These are phyloP conservation scores for Gari tellinella DNA, from an alignment of 2,888 invertebrate genomes.

Conservation along the genomic window DNA sequence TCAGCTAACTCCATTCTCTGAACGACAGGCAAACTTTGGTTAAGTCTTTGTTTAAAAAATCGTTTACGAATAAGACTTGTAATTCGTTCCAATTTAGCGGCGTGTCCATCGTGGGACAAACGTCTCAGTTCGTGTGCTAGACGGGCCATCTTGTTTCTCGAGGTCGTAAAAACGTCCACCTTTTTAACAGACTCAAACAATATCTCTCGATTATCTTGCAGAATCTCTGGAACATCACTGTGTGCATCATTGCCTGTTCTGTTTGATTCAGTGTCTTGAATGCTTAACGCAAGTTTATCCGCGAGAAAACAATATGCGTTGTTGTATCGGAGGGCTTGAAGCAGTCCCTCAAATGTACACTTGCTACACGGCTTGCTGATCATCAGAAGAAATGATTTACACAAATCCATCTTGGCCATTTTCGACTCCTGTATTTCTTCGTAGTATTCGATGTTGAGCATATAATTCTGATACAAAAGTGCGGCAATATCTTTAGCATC, in stretches of 20 bases:
- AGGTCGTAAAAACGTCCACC: slow-evolving; percentile 9
- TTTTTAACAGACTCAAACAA: slow-evolving; percentile 22
- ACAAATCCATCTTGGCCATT: not conserved
- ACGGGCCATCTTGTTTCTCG: slow-evolving; percentile 2
- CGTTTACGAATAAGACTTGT: slow-evolving; percentile 7
- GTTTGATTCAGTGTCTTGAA: no score
- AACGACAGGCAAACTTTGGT: not conserved
- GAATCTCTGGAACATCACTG: not conserved
- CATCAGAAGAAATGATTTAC: not conserved
- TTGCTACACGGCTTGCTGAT: not conserved
- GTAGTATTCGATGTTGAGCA: no score
- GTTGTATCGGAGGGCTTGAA: slow-evolving; percentile 2
- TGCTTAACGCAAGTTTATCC: no score
- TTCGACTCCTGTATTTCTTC: slow-evolving; percentile 4
- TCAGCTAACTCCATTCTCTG: slow-evolving; percentile 27
- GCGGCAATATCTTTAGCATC: no score
- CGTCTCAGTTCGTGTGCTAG: slow-evolving; percentile 19
- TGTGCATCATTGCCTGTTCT: no score
- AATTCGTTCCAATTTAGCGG: slow-evolving; percentile 4
- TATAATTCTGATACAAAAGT: no score
- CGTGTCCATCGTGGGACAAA: slow-evolving; percentile 21
- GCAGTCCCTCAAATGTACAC: slow-evolving; percentile 3
- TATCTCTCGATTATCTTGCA: not conserved
- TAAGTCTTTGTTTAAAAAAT: slow-evolving; percentile 3
- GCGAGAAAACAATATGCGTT: no score